A percentile compares a stretch with the other conserved stretches of the same genome.
Conservation (phyloP, 2,888 invertebrate genomes). For the Ashinkailepas kermadecensis region DNA sequence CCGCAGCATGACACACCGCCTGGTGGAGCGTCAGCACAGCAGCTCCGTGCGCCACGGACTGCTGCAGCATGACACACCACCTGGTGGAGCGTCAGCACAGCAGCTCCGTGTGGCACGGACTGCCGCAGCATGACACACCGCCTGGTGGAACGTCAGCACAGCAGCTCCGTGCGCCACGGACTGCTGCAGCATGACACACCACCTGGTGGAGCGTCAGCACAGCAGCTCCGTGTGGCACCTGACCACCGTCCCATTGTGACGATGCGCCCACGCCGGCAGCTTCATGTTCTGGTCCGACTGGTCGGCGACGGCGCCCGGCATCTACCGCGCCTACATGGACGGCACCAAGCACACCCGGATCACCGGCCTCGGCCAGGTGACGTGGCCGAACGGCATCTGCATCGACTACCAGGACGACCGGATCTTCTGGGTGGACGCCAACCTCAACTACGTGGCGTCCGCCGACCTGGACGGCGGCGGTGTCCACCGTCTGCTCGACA, state of each 20-base stretch:
- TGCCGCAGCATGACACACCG: too few species aligned
- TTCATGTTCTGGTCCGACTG: constrained; percentile 80
- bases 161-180: too few species aligned
- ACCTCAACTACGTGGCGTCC: constrained; percentile 69
- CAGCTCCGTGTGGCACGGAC: too few species aligned
- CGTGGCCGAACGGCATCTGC: constrained; percentile 81
- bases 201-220: too few species aligned
- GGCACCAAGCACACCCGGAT: constrained; percentile 50
- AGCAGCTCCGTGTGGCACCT: too few species aligned
- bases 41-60: too few species aligned
- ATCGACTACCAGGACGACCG: constrained; percentile 72
- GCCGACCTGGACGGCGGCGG: constrained; percentile 61
- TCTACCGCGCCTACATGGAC: constrained; percentile 70
- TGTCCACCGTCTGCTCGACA: constrained; percentile 58
- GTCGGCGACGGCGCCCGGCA: constrained; percentile 66
- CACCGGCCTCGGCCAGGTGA: constrained; percentile 51
- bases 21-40: too few species aligned
- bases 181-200: too few species aligned
- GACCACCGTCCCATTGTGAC: constrained; percentile 23
- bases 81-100: too few species aligned
- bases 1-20: too few species aligned
- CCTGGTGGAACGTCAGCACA: too few species aligned
- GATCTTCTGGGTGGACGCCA: constrained; percentile 82
- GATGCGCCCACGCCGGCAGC: constrained; percentile 37
- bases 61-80: too few species aligned